Conservation (phyloP, 2,113 vertebrate species). For the Melanerpes aurifrons region DNA sequence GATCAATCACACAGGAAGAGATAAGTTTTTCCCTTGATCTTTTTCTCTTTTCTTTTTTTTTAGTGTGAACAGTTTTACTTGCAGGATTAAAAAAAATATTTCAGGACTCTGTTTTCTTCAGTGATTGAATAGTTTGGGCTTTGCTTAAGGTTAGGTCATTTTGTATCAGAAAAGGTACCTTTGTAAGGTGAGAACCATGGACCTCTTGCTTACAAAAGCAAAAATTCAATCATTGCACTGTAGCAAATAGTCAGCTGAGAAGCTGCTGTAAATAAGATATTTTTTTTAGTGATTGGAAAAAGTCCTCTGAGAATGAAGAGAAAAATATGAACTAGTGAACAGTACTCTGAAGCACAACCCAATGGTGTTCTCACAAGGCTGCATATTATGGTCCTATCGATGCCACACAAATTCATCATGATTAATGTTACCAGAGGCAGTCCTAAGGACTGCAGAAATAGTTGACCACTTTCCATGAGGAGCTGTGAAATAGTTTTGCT, state of each 20-base stretch:
- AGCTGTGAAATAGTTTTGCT: constrained; percentile 30
- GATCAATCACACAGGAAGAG: constrained; percentile 59
- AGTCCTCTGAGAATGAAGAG: not conserved
- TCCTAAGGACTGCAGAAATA: not conserved
- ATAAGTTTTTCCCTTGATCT: constrained; percentile 61
- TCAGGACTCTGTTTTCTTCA: not conserved
- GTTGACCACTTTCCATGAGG: not conserved
- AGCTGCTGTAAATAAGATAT: not conserved
- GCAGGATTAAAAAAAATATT: not conserved
- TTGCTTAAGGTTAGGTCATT: not conserved
- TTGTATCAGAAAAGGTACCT: not conserved
- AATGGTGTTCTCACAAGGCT: not conserved
- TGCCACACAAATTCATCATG: not conserved
- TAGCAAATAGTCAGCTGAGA: not conserved
- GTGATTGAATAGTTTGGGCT: not conserved
- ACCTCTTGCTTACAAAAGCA: not conserved
- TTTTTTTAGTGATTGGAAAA: not conserved
- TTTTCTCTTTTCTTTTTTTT: not conserved
- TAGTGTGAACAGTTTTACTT: not conserved
- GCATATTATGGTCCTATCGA: not conserved
- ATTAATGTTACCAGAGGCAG: not conserved
- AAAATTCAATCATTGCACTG: not conserved
- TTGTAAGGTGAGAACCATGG: too few relatives aligned
- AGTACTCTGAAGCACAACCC: not conserved
- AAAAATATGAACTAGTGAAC: not conserved